These are phyloP conservation scores for Drosophila demipolita DNA, from an alignment of 2,888 invertebrate genomes.

Conservation along the genomic window DNA sequence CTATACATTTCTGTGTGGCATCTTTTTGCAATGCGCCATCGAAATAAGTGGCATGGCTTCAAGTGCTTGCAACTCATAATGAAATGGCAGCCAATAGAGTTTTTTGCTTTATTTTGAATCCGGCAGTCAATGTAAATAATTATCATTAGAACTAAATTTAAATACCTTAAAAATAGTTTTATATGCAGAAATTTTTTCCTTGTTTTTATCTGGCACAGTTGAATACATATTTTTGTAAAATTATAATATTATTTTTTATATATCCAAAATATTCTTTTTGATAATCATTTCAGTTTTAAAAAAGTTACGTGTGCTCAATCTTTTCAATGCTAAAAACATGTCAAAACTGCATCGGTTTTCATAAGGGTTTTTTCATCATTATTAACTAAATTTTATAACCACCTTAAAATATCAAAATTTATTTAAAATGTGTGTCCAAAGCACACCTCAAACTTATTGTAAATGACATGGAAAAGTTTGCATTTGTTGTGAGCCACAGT, in stretches of 20 bases:
- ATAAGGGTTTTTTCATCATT: background rate
- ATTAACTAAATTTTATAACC: background rate
- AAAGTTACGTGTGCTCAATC: background rate
- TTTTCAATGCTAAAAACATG: background rate
- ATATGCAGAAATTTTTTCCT: background rate
- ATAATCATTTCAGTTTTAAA: background rate
- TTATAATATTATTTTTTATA: background rate
- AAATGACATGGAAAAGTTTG: slow-evolving; percentile 29
- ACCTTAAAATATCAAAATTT: background rate
- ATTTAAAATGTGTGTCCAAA: background rate
- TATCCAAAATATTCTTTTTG: accelerated
- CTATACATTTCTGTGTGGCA: slow-evolving; percentile 22
- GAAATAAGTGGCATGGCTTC: background rate
- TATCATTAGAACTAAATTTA: background rate
- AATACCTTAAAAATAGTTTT: background rate
- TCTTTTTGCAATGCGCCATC: slow-evolving; percentile 13
- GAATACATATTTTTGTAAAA: background rate
- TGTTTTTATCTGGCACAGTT: background rate
- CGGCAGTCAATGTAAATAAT: background rate
- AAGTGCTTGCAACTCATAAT: background rate
- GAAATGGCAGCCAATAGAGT: background rate
- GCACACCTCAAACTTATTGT: slow-evolving; percentile 45
- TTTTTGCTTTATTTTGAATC: background rate
- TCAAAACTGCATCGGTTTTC: background rate
- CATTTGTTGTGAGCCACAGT: slow-evolving; percentile 24